Base-by-base conservation (phyloP, 2,888 invertebrate genomes). In the Nomada hirtipes region DNA sequence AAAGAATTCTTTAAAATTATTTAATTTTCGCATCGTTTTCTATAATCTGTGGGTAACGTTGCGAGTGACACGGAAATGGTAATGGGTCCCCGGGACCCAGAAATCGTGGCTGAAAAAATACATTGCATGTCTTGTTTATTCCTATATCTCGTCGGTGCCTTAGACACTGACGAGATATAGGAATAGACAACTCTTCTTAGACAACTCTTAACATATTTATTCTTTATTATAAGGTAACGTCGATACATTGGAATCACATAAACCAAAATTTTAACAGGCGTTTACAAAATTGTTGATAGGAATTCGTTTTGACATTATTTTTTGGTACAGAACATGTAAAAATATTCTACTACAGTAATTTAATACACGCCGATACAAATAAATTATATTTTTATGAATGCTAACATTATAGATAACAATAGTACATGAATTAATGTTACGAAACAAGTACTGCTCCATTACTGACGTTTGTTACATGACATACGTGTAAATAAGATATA, bases 311-410 rank as follows among this genome's bases (percentile, higher is more conserved):
- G 11, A 64, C 11, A 59, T 44, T 15, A 29, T 44, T 23, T 69
- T 47, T 79, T 79, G 18, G 23, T 23, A 68, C n/a, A 29, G 52
- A 57, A 61, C 42, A n/a, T 11, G 23, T 26, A 52, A 50, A 50
- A 10, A 29, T n/a, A 36, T n/a, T 13, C 26, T 65, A 44, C 59
- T 72, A 50, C n/a, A 60, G 42, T 26, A 18, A n/a, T n/a, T n/a
- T n/a, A n/a, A 65, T 11, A 29, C 29, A 55, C 50, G 4, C 10
- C 57, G 44, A 10, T 42, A 50, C 53, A 65, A 73, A 47, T 67
- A 73, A 65, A 55, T 55, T 44, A 53, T 4, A 42, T 44, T 65
- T 47, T 29, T 18, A 29, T 18, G 26, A 4, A 13, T 18, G 23
- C 20, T 65, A 60, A 13, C 10, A 23, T 44, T 20, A 44, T 9